These are phyloP conservation scores for Chiloscyllium plagiosum DNA, from an alignment of 2,113 vertebrate genomes.

Conservation along the genomic window DNA sequence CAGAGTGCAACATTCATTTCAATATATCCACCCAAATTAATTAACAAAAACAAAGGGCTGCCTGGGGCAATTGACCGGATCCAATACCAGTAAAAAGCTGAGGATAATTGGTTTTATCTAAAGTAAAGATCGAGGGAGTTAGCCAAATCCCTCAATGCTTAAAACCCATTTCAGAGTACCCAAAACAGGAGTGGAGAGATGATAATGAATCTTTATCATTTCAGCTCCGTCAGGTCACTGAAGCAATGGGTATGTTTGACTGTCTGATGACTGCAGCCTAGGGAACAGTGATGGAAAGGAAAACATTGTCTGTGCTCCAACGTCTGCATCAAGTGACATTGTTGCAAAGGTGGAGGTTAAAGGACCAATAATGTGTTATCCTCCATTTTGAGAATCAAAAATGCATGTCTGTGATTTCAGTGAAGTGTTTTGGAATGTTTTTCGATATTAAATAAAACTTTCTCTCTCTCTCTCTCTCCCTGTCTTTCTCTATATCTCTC, in stretches of 20 bases:
- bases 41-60: neutral
- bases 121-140: neutral
- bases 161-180: neutral
- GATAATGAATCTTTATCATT: neutral
- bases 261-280: neutral
- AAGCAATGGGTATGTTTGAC: neutral
- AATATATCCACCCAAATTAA: neutral
- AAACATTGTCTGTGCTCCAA: neutral
- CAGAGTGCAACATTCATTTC: neutral
- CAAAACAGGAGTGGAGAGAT: neutral
- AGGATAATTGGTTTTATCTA: neutral
- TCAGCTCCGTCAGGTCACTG: neutral
- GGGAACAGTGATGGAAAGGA: neutral
- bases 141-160: neutral
- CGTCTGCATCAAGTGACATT: neutral
- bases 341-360: neutral
- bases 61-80: neutral
- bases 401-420: neutral
- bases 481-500: no score
- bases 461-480: no score
- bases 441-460: neutral
- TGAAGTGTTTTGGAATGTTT: neutral
- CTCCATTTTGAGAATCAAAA: neutral
- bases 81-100: neutral
- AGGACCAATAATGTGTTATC: neutral